phyloP scores from a whole-genome alignment of 2,113 vertebrate species.

The Morone saxatilis region DNA sequence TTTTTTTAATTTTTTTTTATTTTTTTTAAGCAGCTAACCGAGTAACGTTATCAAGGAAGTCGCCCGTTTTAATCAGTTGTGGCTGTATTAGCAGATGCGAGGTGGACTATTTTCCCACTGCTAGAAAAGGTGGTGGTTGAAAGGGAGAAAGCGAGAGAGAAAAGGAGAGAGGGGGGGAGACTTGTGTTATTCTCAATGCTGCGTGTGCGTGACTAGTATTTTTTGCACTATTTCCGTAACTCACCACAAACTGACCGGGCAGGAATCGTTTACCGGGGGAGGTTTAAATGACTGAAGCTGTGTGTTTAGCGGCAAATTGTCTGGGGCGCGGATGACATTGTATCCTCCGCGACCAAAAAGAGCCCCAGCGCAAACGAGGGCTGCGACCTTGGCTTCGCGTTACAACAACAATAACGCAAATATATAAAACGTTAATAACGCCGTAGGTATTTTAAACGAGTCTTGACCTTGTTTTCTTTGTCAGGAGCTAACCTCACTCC shows the following conservation, averaged over 20 bases:
- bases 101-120: constrained; percentile 46
- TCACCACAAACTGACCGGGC: constrained; percentile 13
- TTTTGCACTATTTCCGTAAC: constrained; percentile 53
- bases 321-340: constrained; percentile 78
- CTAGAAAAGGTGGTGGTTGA: background rate
- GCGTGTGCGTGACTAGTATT: constrained; percentile 47
- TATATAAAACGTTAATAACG: background rate
- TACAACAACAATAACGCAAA: constrained; percentile 40
- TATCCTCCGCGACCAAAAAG: constrained; percentile 50
- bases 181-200: constrained; percentile 18
- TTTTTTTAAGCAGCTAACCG: background rate
- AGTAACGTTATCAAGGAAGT: constrained; percentile 25
- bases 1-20: no score
- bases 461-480: constrained; percentile 84
- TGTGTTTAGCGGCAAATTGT: constrained; percentile 37
- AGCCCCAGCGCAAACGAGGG: constrained; percentile 26
- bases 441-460: constrained; percentile 14
- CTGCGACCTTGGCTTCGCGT: constrained; percentile 69
- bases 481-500: constrained; percentile 61
- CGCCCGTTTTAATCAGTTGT: constrained; percentile 36
- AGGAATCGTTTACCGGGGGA: background rate
- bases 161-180: background rate
- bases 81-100: constrained; percentile 29
- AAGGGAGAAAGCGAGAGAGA: background rate
- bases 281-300: constrained; percentile 50